Conservation (phyloP, 2,113 vertebrate species). For the Peromyscus leucopus region DNA sequence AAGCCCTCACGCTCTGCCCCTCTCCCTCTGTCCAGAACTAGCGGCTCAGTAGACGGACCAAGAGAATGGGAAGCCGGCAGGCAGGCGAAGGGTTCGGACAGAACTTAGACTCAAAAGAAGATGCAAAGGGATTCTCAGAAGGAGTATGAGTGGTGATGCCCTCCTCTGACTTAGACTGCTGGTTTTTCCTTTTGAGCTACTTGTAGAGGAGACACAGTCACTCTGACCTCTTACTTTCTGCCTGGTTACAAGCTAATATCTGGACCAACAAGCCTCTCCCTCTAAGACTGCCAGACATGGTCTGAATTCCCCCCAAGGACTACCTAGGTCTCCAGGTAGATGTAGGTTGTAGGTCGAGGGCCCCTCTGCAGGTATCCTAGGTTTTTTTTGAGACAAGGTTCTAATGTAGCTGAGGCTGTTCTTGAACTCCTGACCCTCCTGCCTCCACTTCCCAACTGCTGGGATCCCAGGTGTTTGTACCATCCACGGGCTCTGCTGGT, state of each 20-base stretch:
- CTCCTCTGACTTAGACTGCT: fast-evolving
- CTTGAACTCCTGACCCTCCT: neutral
- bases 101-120: neutral
- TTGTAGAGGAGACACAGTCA: fast-evolving
- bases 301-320: neutral
- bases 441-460: neutral
- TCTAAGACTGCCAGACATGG: neutral
- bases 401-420: neutral
- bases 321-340: neutral
- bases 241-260: neutral
- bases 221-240: neutral
- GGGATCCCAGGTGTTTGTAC: neutral
- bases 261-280: neutral
- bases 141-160: fast-evolving
- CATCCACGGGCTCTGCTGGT: neutral
- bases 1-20: neutral
- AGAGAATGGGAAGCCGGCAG: neutral
- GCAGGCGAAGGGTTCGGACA: neutral
- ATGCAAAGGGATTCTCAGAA: no score
- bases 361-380: neutral
- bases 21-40: neutral
- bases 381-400: neutral
- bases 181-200: neutral
- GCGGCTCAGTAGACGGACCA: neutral
- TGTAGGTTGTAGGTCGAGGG: neutral